Base-by-base conservation (phyloP, 2,113 vertebrate genomes). In the Psephotus haematonotus region DNA sequence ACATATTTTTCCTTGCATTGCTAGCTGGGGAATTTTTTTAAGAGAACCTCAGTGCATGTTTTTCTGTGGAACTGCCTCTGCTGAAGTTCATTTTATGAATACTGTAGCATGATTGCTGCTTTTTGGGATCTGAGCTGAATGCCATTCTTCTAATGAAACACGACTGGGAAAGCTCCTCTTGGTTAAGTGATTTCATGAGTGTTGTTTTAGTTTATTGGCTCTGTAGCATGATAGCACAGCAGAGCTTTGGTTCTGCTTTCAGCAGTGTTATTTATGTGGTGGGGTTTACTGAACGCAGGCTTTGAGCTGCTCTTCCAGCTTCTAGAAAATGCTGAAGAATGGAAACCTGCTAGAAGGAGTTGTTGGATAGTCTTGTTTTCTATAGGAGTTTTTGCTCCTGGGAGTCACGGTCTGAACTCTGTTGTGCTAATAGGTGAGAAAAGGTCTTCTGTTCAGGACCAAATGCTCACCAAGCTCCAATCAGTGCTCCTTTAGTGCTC, bases 1-100 rank as follows among this genome's bases (percentile, higher is more conserved):
- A 95, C 95, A 95, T 88, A 97, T 93, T 97, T 94, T 95, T 90
- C 96, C 94, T 91, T 90, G 78, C 90, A 70, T 70, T 93, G 88
- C 95, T 92, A 68, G 88, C 96, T 97, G 88, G 95, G 94, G 93
- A 86, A 57, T 95, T 93, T 94, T 93, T 85, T 82, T 77, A 86
- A 87, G 81, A 91, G 93, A 92, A 91, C 37, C 83, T 95, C 86
- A 65, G 90, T 13, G 46, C 37, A 6, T 84, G 93, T 94, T 97
- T 86, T 86, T 81, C 53, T 62, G 90, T 3, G 72, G 86, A 89
- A 57, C 92, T 5, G 13, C 3, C 19, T 65, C 65, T 82, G 95
- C 78, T 82, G 46, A 47, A 90, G 89, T 74, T 93, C 64, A 20
- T 75, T 95, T 95, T 79, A 81, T 96, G 82, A 93, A 90, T 80